Evolutionary conservation across 2,888 invertebrate species (phyloP), one percentile per base, ranked within the genome.

Genomic region (Reticulitermes lucifugus): DNA sequence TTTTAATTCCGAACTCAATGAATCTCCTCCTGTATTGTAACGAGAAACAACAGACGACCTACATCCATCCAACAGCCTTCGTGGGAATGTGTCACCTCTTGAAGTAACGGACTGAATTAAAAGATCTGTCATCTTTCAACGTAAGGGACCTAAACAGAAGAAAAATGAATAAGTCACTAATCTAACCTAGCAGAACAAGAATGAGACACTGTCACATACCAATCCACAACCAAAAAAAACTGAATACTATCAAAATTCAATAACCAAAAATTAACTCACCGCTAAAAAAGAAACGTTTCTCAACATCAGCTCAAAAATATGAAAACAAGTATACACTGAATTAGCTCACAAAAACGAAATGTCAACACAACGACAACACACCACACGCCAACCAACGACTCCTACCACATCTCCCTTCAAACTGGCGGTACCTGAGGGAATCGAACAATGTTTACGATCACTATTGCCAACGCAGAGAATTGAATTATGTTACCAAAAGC

Each of bases 21-120:
- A 80, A 35, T 79, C 71, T 41, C 85, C 84, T 14, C 84, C 84
- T 75, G 86, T 83, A 60, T 80, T 84, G 81, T 85, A 87, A 46
- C 86, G 85, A 18, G 85, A 77, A 22, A 86, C 85, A 29, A 83
- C 84, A 18, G 86, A 83, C 22, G 89, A 88, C 82, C 89, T 88
- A 88, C 91, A 91, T 41, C 90, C 89, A 87, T 91, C 91, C 88
- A 91, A 88, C 88, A 91, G 91, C 55, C 90, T 90, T 87, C 91
- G 89, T 46, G 91, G 91, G 89, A 91, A 91, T 18, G 91, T 91
- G 88, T 91, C 91, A 86, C 91, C 91, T 81, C 91, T 51, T 14
- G 84, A 83, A 83, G 79, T 79, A 51, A 83, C 84, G 35, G 87
- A 83, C 80, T 87, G 86, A n/a, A 87, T 85, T 80, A 87, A 77